Percentiles rank a stretch among this genome's conserved stretches.
These are phyloP conservation scores for Telenomus remus DNA, from an alignment of 1,140 invertebrate genomes.

Conservation along the genomic window DNA sequence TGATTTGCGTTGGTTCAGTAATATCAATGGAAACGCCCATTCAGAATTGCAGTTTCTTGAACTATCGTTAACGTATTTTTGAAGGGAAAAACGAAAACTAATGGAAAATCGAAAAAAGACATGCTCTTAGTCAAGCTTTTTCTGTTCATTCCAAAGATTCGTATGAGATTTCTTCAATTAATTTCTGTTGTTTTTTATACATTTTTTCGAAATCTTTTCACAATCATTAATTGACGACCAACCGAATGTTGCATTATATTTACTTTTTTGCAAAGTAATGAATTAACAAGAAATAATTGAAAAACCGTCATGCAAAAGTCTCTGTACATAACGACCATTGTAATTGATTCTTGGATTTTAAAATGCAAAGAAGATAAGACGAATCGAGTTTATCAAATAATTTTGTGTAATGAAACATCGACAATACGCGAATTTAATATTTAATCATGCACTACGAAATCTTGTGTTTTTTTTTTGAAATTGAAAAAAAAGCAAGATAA, in stretches of 20 bases:
- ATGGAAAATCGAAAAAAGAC: no score
- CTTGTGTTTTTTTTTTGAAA: constrained; percentile 33
- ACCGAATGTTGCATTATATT: constrained; percentile 11
- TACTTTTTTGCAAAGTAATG: constrained; percentile 1
- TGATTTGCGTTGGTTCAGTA: no score
- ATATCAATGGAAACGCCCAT: no score
- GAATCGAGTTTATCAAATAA: constrained; percentile 1
- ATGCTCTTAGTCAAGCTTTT: not conserved
- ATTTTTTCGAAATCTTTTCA: constrained; percentile 14
- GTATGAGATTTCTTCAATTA: not conserved
- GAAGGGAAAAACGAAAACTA: not conserved
- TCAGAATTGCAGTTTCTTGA: no score
- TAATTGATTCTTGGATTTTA: constrained; percentile 14
- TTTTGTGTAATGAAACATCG: constrained; percentile 25
- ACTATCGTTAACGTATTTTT: not conserved
- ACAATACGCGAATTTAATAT: constrained; percentile 34
- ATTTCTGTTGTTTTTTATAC: not conserved
- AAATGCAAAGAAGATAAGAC: constrained; percentile 16
- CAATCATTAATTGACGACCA: constrained; percentile 8
- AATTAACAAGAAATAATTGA: not conserved
- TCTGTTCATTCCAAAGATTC: not conserved
- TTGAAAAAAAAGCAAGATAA: not conserved
- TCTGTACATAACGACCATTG: constrained; percentile 24
- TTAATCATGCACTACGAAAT: constrained; percentile 10
- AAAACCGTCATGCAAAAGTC: constrained; percentile 8